Conservation (phyloP, 2,797 vertebrate species). For the Clamator glandarius region DNA sequence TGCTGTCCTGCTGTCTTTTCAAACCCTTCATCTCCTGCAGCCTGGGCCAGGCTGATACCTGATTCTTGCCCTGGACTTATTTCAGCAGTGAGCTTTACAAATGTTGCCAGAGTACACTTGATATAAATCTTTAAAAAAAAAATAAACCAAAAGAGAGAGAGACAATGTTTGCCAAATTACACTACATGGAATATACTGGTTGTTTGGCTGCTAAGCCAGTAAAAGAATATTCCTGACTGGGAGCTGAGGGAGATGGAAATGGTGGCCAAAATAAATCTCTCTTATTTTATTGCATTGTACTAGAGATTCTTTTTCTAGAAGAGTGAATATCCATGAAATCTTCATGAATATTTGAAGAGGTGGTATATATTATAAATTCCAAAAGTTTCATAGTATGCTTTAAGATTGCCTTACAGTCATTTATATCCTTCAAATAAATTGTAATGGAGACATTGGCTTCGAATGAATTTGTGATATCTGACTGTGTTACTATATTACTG, state of each 20-base stretch:
- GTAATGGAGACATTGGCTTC: not conserved
- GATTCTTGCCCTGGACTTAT: not conserved
- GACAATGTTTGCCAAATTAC: conserved; percentile 24
- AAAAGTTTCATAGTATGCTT: not conserved
- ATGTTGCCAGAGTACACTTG: not conserved
- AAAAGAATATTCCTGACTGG: not conserved
- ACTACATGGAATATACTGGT: not conserved
- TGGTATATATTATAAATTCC: not conserved
- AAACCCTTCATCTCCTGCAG: not conserved
- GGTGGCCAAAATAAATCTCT: not conserved
- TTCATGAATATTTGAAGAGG: conserved; percentile 31
- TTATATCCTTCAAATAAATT: not conserved
- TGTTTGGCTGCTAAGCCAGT: conserved; percentile 31
- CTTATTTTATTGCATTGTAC: not conserved
- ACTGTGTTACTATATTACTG: not conserved
- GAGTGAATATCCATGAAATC: not conserved
- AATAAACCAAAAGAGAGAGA: no score
- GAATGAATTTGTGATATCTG: not conserved
- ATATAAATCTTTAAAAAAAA: no score
- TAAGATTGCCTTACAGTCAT: not conserved
- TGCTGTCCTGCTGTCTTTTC: not conserved
- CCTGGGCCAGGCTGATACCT: not conserved
- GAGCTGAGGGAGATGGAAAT: not conserved
- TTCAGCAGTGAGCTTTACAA: not conserved
- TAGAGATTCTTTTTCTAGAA: not conserved